Base-by-base conservation (phyloP, 2,113 vertebrate genomes). In the Elephas maximus region DNA sequence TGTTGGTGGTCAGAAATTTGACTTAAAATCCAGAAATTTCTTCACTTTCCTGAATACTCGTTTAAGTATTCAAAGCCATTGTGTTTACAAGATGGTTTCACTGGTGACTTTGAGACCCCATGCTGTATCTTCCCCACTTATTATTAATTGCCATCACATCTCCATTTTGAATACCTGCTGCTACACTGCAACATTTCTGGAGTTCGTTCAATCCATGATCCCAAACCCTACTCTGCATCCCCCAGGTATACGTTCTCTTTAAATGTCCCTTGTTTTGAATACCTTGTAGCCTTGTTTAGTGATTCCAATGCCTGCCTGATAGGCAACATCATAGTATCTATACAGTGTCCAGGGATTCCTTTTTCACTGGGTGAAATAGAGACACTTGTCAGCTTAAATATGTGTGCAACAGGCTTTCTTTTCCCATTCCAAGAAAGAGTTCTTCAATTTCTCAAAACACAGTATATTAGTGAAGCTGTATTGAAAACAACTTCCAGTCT, bases 401-500 rank as follows among this genome's bases (percentile, higher is more conserved):
- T 67, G 1, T 62, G 15, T 60, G 8, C 37, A 67, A 33, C 3
- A 17, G 88, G 33, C 33, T n/a, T 73, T 48, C 44, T 57, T 60
- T 6, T 33, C 1, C 3, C 8, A 6, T 92, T 90, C 77, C 86
- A 53, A 53, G 33, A 95, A 92, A 57, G 5, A 51, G 51, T 84
- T 91, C 6, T 74, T 96, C 21, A 23, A 0, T 87, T 87, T 71
- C 76, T 88, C 60, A 90, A 87, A 92, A 41, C 30, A 1, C 69
- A 18, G 1, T 53, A 0, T 87, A 26, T 73, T 37, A 33, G 15
- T 90, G 88, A 80, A 69, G 26, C 37, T 57, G 6, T 78, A n/a
- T 74, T 90, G 88, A 92, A 92, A 89, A 65, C n/a, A 92, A 80
- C n/a, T 77, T 88, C 17, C 30, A 18, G 23, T 76, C 14, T 71